A percentile compares a stretch with the other conserved stretches of the same genome.
Conservation (phyloP, 2,888 invertebrate genomes). For the Synanthedon tipuliformis region DNA sequence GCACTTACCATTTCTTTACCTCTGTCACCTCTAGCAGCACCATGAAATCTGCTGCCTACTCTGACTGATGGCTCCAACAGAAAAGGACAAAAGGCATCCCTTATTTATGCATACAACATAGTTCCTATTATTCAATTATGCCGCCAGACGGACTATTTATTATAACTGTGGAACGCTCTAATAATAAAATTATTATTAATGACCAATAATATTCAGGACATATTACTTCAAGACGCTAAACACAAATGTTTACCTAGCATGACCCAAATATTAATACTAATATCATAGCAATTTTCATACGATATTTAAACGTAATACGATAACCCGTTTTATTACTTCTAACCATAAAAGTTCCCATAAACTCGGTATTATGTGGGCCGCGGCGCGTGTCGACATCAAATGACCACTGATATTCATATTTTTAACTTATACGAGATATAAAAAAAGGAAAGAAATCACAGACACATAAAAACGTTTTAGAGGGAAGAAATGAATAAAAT, state of each 20-base stretch:
- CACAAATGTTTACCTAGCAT: neutral
- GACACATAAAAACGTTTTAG: neutral
- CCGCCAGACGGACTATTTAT: too few species aligned
- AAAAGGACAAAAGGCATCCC: too few species aligned
- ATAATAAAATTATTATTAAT: too few species aligned
- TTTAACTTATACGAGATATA: neutral
- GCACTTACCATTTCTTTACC: too few species aligned
- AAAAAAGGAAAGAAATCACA: neutral
- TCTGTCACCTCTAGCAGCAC: too few species aligned
- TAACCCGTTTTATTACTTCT: conserved; percentile 34
- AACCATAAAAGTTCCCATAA: conserved; percentile 37
- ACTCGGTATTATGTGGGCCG: conserved; percentile 19
- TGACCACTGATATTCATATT: neutral
- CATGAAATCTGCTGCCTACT: too few species aligned
- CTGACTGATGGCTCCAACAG: too few species aligned
- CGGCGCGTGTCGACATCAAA: neutral
- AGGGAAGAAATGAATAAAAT: too few species aligned
- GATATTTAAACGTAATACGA: conserved; percentile 21
- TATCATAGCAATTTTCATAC: conserved; percentile 21
- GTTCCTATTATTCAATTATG: too few species aligned
- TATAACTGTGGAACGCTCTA: too few species aligned
- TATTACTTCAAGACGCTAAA: neutral
- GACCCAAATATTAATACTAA: neutral
- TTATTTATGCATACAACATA: too few species aligned
- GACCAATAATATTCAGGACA: too few species aligned